phyloP scores from a whole-genome alignment of 2,113 vertebrate genomes.

The Abramis brama region DNA sequence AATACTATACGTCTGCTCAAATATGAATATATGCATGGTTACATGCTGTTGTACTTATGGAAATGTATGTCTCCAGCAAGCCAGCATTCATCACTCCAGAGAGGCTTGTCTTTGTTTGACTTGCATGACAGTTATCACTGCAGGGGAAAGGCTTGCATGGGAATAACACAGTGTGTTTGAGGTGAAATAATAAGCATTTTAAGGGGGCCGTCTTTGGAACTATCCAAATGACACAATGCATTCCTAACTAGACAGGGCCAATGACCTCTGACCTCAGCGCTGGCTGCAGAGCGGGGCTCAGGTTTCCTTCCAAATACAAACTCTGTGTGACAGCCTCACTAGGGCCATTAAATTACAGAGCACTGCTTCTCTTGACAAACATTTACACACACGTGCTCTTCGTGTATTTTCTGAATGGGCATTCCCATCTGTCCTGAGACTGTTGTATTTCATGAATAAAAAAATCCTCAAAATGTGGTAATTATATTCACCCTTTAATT shows the following conservation, averaged over 20 bases:
- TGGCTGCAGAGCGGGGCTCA: slow-evolving; percentile 46
- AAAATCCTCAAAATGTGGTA: not conserved
- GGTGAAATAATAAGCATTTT: slow-evolving; percentile 51
- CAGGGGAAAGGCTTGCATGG: slow-evolving; percentile 20
- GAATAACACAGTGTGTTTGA: slow-evolving; percentile 41
- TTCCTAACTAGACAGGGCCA: slow-evolving; percentile 61
- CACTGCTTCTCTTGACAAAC: slow-evolving; percentile 24
- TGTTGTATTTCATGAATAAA: not conserved
- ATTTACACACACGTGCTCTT: slow-evolving; percentile 4
- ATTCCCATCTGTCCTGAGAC: not conserved
- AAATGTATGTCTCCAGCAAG: slow-evolving; percentile 42
- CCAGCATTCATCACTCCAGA: slow-evolving; percentile 25
- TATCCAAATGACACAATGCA: slow-evolving; percentile 57
- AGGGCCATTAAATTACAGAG: slow-evolving; percentile 49
- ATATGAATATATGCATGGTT: slow-evolving; percentile 46
- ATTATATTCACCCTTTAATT: not conserved
- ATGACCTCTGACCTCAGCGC: slow-evolving; percentile 54
- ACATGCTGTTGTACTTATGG: slow-evolving; percentile 45
- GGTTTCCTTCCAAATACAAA: slow-evolving; percentile 58
- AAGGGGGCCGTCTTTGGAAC: slow-evolving; percentile 42
- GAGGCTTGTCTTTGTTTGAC: slow-evolving; percentile 39
- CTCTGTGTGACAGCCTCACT: slow-evolving; percentile 51
- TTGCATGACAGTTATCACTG: slow-evolving; percentile 27
- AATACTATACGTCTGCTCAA: slow-evolving; percentile 42
- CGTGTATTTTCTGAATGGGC: not conserved